Evolutionary conservation across 1,140 invertebrate species (phyloP).

Genomic region (Zaprionus camerounensis): DNA sequence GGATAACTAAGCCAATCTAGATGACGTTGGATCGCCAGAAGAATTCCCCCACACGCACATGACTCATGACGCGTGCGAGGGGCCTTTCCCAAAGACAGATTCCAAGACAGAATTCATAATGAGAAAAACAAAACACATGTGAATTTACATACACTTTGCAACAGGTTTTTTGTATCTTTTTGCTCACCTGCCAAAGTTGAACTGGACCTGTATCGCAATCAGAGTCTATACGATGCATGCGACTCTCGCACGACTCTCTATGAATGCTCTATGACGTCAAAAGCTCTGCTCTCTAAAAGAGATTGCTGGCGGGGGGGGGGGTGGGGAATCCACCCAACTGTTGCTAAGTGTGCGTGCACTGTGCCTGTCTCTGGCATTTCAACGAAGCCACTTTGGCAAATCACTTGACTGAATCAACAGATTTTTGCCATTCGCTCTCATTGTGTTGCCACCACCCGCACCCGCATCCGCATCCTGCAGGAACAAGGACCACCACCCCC

Average conservation of each 20-base stretch:
- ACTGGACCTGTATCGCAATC: slow-evolving; percentile 16
- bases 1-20: not conserved
- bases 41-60: slow-evolving; percentile 15
- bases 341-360: slow-evolving; percentile 50
- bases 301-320: no score
- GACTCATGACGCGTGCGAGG: slow-evolving; percentile 3
- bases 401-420: slow-evolving; percentile 83
- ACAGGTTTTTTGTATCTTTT: slow-evolving; percentile 16
- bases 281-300: slow-evolving; percentile 24
- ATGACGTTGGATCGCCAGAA: not conserved
- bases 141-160: slow-evolving; percentile 21
- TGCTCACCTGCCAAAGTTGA: slow-evolving; percentile 6
- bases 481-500: not conserved
- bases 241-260: slow-evolving; percentile 8
- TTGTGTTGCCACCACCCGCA: slow-evolving; percentile 39
- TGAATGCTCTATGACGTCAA: slow-evolving; percentile 58
- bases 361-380: slow-evolving; percentile 74
- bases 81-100: slow-evolving; percentile 17
- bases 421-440: slow-evolving; percentile 69
- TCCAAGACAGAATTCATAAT: not conserved
- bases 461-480: not conserved
- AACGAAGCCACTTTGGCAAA: slow-evolving; percentile 83
- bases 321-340: slow-evolving; percentile 57
- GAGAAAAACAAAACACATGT: slow-evolving; percentile 13
- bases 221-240: slow-evolving; percentile 5